phyloP scores from a whole-genome alignment of 2,888 invertebrate genomes.

The Netelia virgata region DNA sequence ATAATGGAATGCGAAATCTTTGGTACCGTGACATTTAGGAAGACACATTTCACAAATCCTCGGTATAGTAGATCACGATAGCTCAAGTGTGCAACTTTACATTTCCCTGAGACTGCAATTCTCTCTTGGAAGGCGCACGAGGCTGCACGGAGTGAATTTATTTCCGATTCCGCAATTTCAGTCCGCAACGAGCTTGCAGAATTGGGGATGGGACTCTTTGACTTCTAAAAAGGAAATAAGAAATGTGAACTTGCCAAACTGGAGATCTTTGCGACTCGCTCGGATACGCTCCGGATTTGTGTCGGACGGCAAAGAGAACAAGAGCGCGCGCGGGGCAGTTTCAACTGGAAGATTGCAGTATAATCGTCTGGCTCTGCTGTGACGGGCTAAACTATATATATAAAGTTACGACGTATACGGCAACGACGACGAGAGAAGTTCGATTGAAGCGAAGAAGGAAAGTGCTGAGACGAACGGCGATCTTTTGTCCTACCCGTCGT shows the following conservation, averaged over 20 bases:
- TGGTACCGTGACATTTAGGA: constrained; percentile 42
- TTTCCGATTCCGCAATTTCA: constrained; percentile 54
- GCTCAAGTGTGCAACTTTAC: constrained; percentile 56
- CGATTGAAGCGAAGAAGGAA: constrained; percentile 37
- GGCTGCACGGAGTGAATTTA: constrained; percentile 50
- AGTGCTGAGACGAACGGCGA: constrained; percentile 57
- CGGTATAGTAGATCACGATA: constrained; percentile 52
- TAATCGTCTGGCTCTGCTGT: constrained; percentile 74
- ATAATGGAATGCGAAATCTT: constrained; percentile 50
- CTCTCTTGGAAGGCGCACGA: neutral
- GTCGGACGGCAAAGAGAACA: neutral
- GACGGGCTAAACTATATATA: too few relatives aligned
- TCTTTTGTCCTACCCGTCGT: constrained; percentile 62
- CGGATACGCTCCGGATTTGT: neutral
- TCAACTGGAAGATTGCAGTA: constrained; percentile 76
- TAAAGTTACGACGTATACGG: too few relatives aligned
- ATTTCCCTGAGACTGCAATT: constrained; percentile 56
- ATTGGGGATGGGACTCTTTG: constrained; percentile 8
- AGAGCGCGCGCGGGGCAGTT: constrained; percentile 29
- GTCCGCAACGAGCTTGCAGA: neutral
- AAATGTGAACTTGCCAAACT: constrained; percentile 49
- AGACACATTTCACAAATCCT: constrained; percentile 62
- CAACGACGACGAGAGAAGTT: constrained; percentile 59
- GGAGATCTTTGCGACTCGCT: neutral
- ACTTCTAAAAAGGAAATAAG: constrained; percentile 32